Evolutionary conservation across 1,140 invertebrate genomes (phyloP).

Genomic region (Drosophila erecta): DNA sequence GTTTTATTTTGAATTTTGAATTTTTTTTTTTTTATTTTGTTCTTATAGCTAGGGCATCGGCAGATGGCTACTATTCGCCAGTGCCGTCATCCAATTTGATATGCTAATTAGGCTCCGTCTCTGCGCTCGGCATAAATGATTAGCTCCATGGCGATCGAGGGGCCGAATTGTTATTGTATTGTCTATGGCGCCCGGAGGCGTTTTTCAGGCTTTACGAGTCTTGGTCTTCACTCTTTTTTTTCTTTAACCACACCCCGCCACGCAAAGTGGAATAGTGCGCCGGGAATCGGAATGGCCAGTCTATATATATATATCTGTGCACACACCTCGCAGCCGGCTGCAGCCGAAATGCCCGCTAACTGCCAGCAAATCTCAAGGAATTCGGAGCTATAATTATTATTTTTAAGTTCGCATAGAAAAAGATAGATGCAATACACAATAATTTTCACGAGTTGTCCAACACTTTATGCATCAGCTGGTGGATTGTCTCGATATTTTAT

Average conservation of each 20-base stretch:
- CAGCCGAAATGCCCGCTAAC: conserved; percentile 32
- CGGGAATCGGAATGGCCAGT: background rate
- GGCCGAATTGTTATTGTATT: conserved; percentile 41
- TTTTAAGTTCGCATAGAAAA: conserved; percentile 26
- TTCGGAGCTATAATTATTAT: conserved; percentile 14
- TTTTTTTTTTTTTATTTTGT: background rate
- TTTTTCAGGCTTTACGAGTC: conserved; percentile 32
- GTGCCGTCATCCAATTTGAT: conserved; percentile 63
- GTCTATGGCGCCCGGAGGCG: conserved; percentile 23
- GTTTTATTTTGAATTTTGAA: conserved; percentile 13
- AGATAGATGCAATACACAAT: conserved; percentile 33
- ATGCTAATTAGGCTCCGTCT: conserved; percentile 51
- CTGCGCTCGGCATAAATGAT: conserved; percentile 66
- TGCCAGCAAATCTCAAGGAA: conserved; percentile 7
- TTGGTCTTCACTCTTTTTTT: conserved; percentile 26
- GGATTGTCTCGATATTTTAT: conserved; percentile 2
- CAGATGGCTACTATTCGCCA: conserved; percentile 10
- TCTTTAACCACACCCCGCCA: conserved; percentile 44
- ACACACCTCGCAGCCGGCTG: conserved; percentile 35
- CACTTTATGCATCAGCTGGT: conserved; percentile 21
- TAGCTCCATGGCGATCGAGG: conserved; percentile 25
- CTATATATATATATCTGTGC: conserved; percentile 18
- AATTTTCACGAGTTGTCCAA: conserved; percentile 2
- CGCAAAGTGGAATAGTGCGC: conserved; percentile 9
- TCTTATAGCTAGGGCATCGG: background rate